Conservation (phyloP, 2,113 vertebrate genomes). For the Aleadryas rufinucha region DNA sequence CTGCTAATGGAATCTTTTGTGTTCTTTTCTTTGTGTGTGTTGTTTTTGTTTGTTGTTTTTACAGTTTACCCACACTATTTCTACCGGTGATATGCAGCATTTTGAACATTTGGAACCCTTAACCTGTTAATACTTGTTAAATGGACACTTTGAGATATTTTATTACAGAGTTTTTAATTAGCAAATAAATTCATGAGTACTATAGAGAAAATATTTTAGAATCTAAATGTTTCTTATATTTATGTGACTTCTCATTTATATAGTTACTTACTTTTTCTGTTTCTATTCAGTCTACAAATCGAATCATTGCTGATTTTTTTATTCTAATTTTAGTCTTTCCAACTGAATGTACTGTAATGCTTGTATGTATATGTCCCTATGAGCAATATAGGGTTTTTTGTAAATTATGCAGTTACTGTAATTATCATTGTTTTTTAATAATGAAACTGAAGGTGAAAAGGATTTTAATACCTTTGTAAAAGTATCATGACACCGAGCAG, state of each 20-base stretch:
- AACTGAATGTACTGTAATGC: conserved; percentile 81
- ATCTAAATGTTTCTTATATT: conserved; percentile 89
- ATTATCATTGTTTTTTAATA: conserved; percentile 78
- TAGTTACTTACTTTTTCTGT: conserved; percentile 71
- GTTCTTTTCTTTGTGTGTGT: not conserved
- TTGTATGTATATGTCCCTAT: conserved; percentile 72
- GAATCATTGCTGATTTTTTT: conserved; percentile 67
- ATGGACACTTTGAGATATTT: conserved; percentile 82
- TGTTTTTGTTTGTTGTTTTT: not conserved
- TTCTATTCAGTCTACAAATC: conserved; percentile 71
- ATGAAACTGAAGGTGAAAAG: conserved; percentile 64
- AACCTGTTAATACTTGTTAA: conserved; percentile 73
- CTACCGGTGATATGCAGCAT: conserved; percentile 85
- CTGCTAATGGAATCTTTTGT: not conserved
- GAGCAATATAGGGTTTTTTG: conserved; percentile 75
- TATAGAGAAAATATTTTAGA: conserved; percentile 87
- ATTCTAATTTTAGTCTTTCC: conserved; percentile 72
- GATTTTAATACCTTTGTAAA: conserved; percentile 70
- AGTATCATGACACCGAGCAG: conserved; percentile 53
- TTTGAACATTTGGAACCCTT: conserved; percentile 65
- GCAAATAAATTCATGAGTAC: conserved; percentile 77
- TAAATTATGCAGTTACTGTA: conserved; percentile 81
- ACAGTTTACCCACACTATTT: conserved; percentile 96
- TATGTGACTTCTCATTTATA: conserved; percentile 83
- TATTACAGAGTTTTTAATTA: conserved; percentile 87